Evolutionary conservation across 2,797 vertebrate species (phyloP).

Genomic region (Coccyzus lansbergi): DNA sequence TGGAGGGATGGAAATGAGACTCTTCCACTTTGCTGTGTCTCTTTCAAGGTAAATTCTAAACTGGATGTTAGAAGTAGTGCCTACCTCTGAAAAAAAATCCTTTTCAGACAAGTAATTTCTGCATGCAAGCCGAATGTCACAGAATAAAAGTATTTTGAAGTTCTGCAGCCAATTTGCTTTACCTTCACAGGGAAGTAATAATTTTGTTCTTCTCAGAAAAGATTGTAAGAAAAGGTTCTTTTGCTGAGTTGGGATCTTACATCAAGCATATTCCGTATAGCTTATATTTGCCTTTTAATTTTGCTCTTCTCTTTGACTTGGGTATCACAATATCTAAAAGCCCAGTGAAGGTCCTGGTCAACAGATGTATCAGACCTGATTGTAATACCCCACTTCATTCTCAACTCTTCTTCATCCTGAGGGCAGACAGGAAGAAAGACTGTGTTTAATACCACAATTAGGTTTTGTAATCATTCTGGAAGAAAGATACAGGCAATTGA

Average conservation of each 20-base stretch:
- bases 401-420: slow-evolving; percentile 9
- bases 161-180: not conserved
- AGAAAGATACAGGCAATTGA: not conserved
- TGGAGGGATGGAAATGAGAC: not conserved
- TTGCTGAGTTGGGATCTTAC: not conserved
- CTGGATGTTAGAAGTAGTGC: not conserved
- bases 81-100: not conserved
- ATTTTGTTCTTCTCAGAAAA: not conserved
- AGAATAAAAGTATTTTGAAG: not conserved
- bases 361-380: slow-evolving; percentile 23
- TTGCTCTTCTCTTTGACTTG: not conserved
- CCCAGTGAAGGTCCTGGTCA: slow-evolving; percentile 15
- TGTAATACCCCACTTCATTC: slow-evolving; percentile 28
- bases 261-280: not conserved
- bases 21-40: not conserved
- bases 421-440: slow-evolving; percentile 30
- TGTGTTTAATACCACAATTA: slow-evolving; percentile 22
- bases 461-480: not conserved
- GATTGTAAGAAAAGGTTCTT: not conserved
- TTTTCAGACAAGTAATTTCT: not conserved
- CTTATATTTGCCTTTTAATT: not conserved
- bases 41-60: not conserved
- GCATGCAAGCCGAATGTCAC: not conserved
- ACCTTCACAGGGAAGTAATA: not conserved
- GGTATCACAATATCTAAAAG: slow-evolving; percentile 1